Percentiles rank a stretch among this genome's conserved stretches.
Evolutionary conservation across 92 coral and sea anemone genomes (phyloP).

Genomic region (Parazoanthus darwini): DNA sequence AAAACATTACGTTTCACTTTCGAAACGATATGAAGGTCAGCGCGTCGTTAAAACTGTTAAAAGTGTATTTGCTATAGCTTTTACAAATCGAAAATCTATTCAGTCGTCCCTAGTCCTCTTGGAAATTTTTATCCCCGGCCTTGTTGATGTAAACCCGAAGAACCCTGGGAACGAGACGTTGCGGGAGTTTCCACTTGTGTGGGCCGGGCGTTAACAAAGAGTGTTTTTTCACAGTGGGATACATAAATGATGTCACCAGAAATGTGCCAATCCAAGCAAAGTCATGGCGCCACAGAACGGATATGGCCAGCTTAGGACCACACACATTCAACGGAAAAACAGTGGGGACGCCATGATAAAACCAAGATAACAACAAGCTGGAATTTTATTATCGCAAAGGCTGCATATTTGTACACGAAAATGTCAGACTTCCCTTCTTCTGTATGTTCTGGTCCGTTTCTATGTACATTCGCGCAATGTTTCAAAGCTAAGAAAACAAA

Average conservation of each 20-base stretch:
- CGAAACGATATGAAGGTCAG: no score
- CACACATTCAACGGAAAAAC: slow-evolving; percentile 35
- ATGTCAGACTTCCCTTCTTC: not conserved
- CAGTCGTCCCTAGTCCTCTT: no score
- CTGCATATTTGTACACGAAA: slow-evolving; percentile 4
- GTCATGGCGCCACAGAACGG: slow-evolving; percentile 58
- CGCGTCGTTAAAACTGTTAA: no score
- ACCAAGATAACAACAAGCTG: slow-evolving; percentile 20
- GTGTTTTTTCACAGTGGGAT: slow-evolving; percentile 35
- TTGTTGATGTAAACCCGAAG: no score
- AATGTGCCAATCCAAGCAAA: slow-evolving; percentile 60
- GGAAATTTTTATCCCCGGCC: no score
- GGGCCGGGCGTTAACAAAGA: slow-evolving; percentile 33
- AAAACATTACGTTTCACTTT: no score
- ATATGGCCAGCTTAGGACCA: slow-evolving; percentile 54
- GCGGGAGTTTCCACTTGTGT: slow-evolving; percentile 25
- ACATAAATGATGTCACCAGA: slow-evolving; percentile 39
- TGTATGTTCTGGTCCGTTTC: not conserved
- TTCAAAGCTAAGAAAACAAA: not conserved
- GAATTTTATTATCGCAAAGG: not conserved
- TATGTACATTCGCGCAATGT: not conserved
- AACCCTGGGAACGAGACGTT: not conserved
- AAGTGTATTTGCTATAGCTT: no score
- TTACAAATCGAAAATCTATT: no score
- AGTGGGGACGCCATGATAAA: slow-evolving; percentile 26